Conservation (phyloP, 2,797 vertebrate genomes). For the Synanceia verrucosa region DNA sequence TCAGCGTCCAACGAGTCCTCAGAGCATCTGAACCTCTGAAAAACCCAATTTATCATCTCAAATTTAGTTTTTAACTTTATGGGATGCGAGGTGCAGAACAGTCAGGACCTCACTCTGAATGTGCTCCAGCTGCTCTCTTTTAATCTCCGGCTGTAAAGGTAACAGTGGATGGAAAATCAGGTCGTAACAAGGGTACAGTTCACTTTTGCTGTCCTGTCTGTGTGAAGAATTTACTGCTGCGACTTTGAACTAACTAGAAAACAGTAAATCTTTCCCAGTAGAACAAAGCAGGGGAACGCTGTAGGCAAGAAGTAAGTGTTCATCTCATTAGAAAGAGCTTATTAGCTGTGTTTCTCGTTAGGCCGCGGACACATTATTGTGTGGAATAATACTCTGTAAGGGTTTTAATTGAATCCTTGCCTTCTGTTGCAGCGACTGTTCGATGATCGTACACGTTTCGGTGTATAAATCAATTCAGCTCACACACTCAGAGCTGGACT, state of each 20-base stretch:
- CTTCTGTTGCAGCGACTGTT: constrained; percentile 60
- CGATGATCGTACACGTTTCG: constrained; percentile 61
- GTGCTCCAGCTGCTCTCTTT: constrained; percentile 68
- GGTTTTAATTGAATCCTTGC: constrained; percentile 71
- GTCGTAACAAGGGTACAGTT: constrained; percentile 60
- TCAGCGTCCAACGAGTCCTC: constrained; percentile 43
- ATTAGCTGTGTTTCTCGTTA: constrained; percentile 70
- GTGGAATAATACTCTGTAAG: constrained; percentile 55
- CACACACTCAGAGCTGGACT: constrained; percentile 51
- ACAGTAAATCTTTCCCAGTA: constrained; percentile 66
- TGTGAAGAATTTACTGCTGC: constrained; percentile 67
- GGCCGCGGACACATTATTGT: constrained; percentile 60
- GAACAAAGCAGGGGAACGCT: constrained; percentile 49
- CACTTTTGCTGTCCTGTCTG: constrained; percentile 65
- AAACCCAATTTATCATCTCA: constrained; percentile 38
- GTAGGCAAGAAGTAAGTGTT: constrained; percentile 51
- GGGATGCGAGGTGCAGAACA: constrained; percentile 56
- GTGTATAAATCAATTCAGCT: constrained; percentile 63
- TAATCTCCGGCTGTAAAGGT: constrained; percentile 67
- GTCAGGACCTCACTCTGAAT: constrained; percentile 45
- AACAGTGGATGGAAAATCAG: constrained; percentile 32
- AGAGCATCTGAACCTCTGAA: constrained; percentile 21
- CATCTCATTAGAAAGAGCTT: constrained; percentile 63
- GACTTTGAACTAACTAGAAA: constrained; percentile 73
- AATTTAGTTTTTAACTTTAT: constrained; percentile 40